phyloP scores from a whole-genome alignment of 2,797 vertebrate species.

The Dendrocincla fuliginosa region DNA sequence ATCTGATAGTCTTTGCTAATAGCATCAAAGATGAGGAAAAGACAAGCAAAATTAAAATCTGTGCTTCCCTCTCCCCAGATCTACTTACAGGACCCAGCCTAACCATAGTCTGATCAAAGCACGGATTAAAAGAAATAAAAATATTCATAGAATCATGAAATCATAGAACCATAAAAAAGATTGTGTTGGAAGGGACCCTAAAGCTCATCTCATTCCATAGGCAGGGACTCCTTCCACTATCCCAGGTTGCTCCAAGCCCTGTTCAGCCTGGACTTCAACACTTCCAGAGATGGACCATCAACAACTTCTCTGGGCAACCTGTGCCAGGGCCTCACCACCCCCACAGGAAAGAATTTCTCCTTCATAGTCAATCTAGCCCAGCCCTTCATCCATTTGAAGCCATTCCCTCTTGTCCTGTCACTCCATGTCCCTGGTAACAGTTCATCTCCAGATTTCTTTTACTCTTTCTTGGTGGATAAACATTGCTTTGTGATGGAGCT shows the following conservation, averaged over 20 bases:
- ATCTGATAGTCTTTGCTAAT: background rate
- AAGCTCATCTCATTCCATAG: background rate
- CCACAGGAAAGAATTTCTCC: background rate
- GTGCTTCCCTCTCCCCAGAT: background rate
- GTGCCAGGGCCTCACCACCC: background rate
- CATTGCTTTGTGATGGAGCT: background rate
- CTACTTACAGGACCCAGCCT: background rate
- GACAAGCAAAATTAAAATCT: background rate
- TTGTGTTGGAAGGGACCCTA: background rate
- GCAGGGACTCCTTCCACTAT: background rate
- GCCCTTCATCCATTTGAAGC: no score
- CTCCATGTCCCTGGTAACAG: background rate
- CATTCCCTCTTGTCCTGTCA: background rate
- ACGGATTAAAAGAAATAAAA: background rate
- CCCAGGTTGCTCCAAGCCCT: background rate
- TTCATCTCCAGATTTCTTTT: background rate
- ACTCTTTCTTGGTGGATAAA: background rate
- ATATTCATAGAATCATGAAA: background rate
- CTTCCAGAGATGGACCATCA: background rate
- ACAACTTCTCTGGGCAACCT: background rate
- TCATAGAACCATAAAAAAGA: background rate
- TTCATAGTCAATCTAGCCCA: background rate
- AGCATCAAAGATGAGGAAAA: background rate
- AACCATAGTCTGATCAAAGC: background rate
- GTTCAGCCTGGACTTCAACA: background rate